Evolutionary conservation across 2,113 vertebrate species (phyloP), one percentile per base, ranked within the genome.

Genomic region (Zapornia atra): DNA sequence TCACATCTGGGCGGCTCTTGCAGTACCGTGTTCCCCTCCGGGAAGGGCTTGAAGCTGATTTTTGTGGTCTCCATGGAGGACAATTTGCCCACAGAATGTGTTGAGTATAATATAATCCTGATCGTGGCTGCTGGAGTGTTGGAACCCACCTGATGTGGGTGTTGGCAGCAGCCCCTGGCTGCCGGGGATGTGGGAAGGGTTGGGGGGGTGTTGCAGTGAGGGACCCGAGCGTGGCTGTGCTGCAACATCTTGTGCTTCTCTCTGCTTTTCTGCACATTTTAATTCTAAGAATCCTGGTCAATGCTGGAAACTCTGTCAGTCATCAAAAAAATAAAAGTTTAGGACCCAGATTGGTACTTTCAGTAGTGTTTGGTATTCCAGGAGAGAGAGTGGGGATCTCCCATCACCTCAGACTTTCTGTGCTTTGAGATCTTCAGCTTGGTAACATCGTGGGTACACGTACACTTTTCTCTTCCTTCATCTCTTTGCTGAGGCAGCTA

Each of bases 81-180:
- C 40, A 48, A 15, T 10, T 36, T 48, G 20, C 18, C 76, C n/a
- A 5, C 5, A 1, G 29, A n/a, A n/a, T 2, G 51, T 2, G 18
- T 16, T 48, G 38, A 48, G 20, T 48, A 48, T 21, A 48, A 48
- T 48, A 19, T 48, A 48, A 48, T 48, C 46, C 46, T 48, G 48
- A 46, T 46, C 17, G 17, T 46, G 44, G 44, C 44, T 46, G 44
- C 44, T 46, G 44, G 44, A 48, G 33, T 0, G 21, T 7, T n/a
- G 79, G 73, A 6, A 24, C 11, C 10, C 42, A 40, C 11, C 51
- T 22, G 48, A 22, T 48, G 48, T 22, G 21, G 48, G 48, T 1
- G 0, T 6, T 24, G 38, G 0, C 24, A 48, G 33, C 6, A 44
- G 2, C 4, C 46, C 9, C 0, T 14, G 1, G 3, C 31, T 15